phyloP scores from a whole-genome alignment of 2,888 invertebrate genomes.

The Cremastobaeus sp. region DNA sequence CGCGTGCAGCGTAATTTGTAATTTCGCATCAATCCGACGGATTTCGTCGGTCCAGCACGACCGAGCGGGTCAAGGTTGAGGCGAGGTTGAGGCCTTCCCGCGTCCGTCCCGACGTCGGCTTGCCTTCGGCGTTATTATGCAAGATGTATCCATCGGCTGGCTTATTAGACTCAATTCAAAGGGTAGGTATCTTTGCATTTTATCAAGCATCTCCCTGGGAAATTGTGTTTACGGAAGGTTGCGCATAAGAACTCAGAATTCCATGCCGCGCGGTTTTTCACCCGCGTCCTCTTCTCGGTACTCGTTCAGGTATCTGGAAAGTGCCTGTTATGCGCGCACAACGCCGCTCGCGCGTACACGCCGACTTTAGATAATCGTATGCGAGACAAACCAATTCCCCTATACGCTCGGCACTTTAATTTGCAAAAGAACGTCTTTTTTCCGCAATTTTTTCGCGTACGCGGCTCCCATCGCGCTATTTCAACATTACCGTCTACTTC shows the following conservation, averaged over 20 bases:
- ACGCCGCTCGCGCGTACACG: constrained; percentile 47
- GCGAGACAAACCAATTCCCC: constrained; percentile 43
- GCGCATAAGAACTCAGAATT: constrained; percentile 55
- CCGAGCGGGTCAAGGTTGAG: constrained; percentile 18
- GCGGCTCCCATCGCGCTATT: background rate
- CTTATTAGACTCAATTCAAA: constrained; percentile 58
- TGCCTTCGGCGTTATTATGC: constrained; percentile 45
- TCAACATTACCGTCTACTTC: constrained; percentile 35
- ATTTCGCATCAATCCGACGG: constrained; percentile 24
- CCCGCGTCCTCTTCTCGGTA: constrained; percentile 57
- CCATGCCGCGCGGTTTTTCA: constrained; percentile 55
- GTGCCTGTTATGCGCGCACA: constrained; percentile 50
- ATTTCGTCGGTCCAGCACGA: constrained; percentile 17
- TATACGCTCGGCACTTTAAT: constrained; percentile 43
- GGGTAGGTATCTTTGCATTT: constrained; percentile 57
- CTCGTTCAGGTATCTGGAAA: constrained; percentile 45
- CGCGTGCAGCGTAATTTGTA: constrained; percentile 20
- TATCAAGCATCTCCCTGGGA: constrained; percentile 57
- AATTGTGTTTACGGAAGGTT: constrained; percentile 61
- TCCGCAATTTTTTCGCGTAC: constrained; percentile 5
- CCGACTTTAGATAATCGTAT: constrained; percentile 49
- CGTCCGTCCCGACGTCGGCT: constrained; percentile 20
- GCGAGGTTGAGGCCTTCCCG: no score
- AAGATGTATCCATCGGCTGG: constrained; percentile 46
- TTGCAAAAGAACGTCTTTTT: constrained; percentile 38